A percentile compares a stretch with the other conserved stretches of the same genome.
Evolutionary conservation across 2,888 invertebrate genomes (phyloP).

Genomic region (Oeneis ivallda): DNA sequence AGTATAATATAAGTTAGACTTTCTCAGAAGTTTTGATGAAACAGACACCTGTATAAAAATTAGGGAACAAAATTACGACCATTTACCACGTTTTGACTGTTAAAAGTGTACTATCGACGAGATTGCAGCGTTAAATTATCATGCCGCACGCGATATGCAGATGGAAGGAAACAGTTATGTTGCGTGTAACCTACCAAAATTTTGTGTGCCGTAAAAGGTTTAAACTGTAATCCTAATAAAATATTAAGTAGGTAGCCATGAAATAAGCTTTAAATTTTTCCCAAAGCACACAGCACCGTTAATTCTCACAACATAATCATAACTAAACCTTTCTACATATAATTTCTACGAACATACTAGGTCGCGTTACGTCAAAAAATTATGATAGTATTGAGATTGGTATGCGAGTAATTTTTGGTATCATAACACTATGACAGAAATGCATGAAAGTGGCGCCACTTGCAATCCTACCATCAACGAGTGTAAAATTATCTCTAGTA

Average conservation of each 20-base stretch:
- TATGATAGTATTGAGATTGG: conserved; percentile 28
- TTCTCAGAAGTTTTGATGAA: background rate
- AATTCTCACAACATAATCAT: no score
- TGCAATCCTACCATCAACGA: conserved; percentile 23
- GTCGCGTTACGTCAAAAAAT: conserved; percentile 27
- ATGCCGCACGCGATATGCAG: background rate
- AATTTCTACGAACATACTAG: background rate
- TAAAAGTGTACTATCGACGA: background rate
- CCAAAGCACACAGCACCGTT: no score
- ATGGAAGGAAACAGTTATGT: background rate
- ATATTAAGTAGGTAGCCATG: background rate
- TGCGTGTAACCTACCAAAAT: background rate
- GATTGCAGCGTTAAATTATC: background rate
- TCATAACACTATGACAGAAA: conserved; percentile 31
- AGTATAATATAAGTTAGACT: background rate
- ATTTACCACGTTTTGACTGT: background rate
- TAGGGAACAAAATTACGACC: background rate
- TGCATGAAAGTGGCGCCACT: conserved; percentile 32
- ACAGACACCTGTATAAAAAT: background rate
- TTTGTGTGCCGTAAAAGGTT: background rate
- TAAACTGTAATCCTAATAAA: background rate
- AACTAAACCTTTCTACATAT: no score
- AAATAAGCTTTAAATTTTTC: no score
- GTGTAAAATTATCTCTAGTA: background rate
- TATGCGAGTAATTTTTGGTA: conserved; percentile 32